A percentile compares a stretch with the other conserved stretches of the same genome.
Conservation (phyloP, 2,888 invertebrate species). For the Notocelia uddmanniana region DNA sequence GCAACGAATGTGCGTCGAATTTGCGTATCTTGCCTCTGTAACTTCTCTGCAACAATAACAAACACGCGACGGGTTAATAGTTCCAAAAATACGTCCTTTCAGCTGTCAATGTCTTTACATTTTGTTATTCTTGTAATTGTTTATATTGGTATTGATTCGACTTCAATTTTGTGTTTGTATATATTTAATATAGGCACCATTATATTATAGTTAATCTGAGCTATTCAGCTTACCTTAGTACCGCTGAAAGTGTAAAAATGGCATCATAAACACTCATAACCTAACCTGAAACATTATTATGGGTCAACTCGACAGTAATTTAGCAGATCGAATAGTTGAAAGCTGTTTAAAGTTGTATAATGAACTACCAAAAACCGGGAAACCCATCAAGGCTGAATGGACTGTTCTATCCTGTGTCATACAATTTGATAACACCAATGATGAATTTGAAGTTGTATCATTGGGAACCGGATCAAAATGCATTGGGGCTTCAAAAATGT, state of each 20-base stretch:
- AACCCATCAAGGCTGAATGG: constrained; percentile 92
- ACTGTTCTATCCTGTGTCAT: constrained; percentile 92
- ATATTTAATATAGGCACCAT: background rate
- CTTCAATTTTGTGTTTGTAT: background rate
- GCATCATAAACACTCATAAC: constrained; percentile 17
- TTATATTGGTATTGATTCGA: background rate
- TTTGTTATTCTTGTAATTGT: background rate
- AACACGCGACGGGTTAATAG: background rate
- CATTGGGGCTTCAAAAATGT: constrained; percentile 90
- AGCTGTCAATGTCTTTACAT: constrained; percentile 27
- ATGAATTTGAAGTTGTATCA: constrained; percentile 88
- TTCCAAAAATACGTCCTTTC: constrained; percentile 15
- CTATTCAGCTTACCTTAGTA: background rate
- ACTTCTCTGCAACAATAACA: background rate
- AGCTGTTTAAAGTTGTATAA: constrained; percentile 87
- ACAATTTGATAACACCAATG: constrained; percentile 70
- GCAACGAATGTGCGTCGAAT: background rate
- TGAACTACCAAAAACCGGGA: constrained; percentile 91
- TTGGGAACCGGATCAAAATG: constrained; percentile 97
- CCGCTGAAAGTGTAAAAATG: background rate
- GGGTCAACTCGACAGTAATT: constrained; percentile 54
- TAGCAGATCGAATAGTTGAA: constrained; percentile 83
- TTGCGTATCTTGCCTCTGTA: background rate
- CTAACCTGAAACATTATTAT: constrained; percentile 50
- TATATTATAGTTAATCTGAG: background rate